A percentile compares a stretch with the other conserved stretches of the same genome.
These are phyloP conservation scores for Pristis pectinata DNA, from an alignment of 2,797 vertebrate species.

Conservation along the genomic window DNA sequence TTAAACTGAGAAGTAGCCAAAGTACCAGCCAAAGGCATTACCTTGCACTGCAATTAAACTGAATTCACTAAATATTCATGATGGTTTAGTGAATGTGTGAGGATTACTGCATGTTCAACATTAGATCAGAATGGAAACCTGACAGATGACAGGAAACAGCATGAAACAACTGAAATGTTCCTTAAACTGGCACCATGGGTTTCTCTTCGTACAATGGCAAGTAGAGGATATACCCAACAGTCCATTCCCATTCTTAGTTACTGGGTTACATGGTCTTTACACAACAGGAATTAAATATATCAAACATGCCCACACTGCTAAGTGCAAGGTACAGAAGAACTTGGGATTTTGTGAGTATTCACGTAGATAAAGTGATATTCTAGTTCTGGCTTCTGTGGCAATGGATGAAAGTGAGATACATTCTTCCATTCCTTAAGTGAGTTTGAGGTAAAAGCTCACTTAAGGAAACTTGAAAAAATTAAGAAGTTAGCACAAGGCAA, in stretches of 20 bases:
- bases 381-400: not conserved
- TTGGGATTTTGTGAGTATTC: not conserved
- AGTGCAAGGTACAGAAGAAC: not conserved
- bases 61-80: no score
- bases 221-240: not conserved
- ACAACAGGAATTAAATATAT: not conserved
- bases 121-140: not conserved
- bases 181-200: not conserved
- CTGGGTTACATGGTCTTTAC: not conserved
- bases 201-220: not conserved
- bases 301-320: not conserved
- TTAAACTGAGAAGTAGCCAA: not conserved
- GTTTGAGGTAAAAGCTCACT: not conserved
- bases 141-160: not conserved
- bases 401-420: not conserved
- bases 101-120: not conserved
- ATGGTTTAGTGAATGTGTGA: not conserved
- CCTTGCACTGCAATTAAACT: not conserved
- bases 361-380: not conserved
- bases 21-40: not conserved
- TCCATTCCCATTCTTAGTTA: slow-evolving; percentile 1
- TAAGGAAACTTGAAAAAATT: slow-evolving; percentile 2
- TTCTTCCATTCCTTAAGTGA: not conserved
- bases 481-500: not conserved
- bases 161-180: not conserved